Base-by-base conservation (phyloP, 2,113 vertebrate species). In the Crypturellus undulatus region DNA sequence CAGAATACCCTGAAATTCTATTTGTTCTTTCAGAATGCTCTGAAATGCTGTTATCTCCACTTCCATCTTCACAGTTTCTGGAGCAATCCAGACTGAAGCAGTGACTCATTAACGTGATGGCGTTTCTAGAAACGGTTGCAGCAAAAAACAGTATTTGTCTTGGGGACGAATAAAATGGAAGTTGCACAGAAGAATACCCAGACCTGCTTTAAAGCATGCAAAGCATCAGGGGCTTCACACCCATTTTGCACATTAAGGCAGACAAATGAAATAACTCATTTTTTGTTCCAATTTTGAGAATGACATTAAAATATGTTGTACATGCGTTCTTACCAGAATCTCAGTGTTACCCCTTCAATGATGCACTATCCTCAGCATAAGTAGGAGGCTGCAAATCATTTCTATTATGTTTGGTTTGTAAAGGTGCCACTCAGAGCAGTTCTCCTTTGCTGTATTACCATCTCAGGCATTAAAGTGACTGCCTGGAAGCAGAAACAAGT, bases 321-420 rank as follows among this genome's bases (percentile, higher is more conserved):
- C 1, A 0, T 26, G 2, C 1, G 0, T 42, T 91, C 43, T 82
- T 56, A 40, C 6, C 8, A 52, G 70, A 60, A 24, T 32, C 26
- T 79, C 38, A 3, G 12, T 52, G 22, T 43, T 9, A 21, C 4
- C 17, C 52, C 14, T 70, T 43, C 60, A 26, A 11, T 36, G 49
- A 36, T 77, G 26, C 13, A 73, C 19, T 49, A 63, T 51, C 6
- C 45, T 87, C 38, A 81, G 42, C 0, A 0, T 25, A 26, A 67
- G 59, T 12, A 52, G 32, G 6, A 10, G 4, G 6, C 51, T 73
- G 24, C 11, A 81, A 71, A 36, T 42, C 43, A 51, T 0, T 3
- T 34, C 12, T 68, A 1, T 24, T 77, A 24, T 34, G 4, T 42
- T 86, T 77, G 10, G 11, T 56, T 69, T 56, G 21, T 34, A 18